Percentiles rank a stretch among this genome's conserved stretches.
These are phyloP conservation scores for Lithophane leautieri DNA, from an alignment of 2,888 invertebrate genomes.

Conservation along the genomic window DNA sequence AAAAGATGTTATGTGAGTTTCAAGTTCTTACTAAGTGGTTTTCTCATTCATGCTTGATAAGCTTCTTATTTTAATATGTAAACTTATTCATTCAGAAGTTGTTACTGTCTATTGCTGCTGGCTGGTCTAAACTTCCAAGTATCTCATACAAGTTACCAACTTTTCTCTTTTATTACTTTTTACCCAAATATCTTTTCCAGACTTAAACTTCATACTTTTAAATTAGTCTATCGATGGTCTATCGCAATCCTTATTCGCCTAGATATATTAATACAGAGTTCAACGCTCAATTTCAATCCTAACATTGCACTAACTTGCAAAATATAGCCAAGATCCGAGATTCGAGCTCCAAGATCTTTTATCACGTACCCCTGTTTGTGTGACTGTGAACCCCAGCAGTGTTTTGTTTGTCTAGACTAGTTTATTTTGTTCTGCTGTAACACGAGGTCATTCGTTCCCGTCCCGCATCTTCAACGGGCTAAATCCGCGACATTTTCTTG, in stretches of 20 bases:
- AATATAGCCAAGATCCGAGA: constrained; percentile 8
- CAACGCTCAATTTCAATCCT: background rate
- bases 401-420: constrained; percentile 56
- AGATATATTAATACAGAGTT: constrained; percentile 16
- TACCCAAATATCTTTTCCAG: background rate
- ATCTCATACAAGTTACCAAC: constrained; percentile 18
- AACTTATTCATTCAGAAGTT: constrained; percentile 42
- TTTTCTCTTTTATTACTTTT: constrained; percentile 16
- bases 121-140: constrained; percentile 19
- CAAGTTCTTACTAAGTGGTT: constrained; percentile 32
- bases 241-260: background rate
- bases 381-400: constrained; percentile 31
- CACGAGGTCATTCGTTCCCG: constrained; percentile 70
- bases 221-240: background rate
- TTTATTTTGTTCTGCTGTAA: constrained; percentile 61
- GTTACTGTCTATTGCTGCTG: constrained; percentile 14
- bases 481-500: constrained; percentile 21
- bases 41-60: constrained; percentile 45
- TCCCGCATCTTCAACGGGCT: constrained; percentile 36
- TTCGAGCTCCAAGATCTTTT: constrained; percentile 14
- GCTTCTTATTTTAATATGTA: constrained; percentile 41
- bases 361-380: constrained; percentile 12
- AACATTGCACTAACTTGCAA: background rate
- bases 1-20: constrained; percentile 32
- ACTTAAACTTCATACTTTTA: constrained; percentile 6